Evolutionary conservation across 2,888 invertebrate genomes (phyloP).

Genomic region (Steinernema hermaphroditum): DNA sequence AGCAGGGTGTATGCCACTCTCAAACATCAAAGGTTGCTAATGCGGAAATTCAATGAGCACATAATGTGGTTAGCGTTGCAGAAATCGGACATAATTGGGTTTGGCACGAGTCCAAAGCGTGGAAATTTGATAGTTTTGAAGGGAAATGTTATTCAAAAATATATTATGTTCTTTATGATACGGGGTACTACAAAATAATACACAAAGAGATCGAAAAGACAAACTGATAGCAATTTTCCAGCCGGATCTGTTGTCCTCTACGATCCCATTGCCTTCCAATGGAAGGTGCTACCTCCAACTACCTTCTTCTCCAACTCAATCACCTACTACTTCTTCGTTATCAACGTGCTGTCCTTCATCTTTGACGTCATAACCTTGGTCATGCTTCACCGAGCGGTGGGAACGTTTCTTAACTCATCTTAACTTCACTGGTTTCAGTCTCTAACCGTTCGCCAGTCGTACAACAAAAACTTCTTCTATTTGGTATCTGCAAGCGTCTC

Average conservation of each 20-base stretch:
- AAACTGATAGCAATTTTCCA: background rate
- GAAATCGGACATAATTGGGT: too few relatives aligned
- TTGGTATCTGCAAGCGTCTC: background rate
- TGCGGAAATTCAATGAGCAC: background rate
- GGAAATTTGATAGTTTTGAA: too few relatives aligned
- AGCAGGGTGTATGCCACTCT: background rate
- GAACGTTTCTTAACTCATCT: background rate
- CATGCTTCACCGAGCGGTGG: background rate
- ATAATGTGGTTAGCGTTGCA: background rate
- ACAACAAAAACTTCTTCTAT: background rate
- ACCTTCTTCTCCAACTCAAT: background rate
- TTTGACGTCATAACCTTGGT: background rate
- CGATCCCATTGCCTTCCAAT: background rate
- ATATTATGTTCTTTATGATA: too few relatives aligned
- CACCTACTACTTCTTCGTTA: background rate
- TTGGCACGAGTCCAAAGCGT: too few relatives aligned
- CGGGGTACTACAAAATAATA: too few relatives aligned
- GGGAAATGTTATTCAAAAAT: too few relatives aligned
- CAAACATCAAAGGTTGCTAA: background rate
- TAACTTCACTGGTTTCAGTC: background rate
- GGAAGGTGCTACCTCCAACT: background rate
- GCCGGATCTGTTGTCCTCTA: background rate
- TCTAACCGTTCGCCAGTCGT: background rate
- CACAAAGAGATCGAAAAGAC: too few relatives aligned
- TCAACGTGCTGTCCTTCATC: background rate